Evolutionary conservation across 1,140 invertebrate species (phyloP).

Genomic region (Brachionus rubens): DNA sequence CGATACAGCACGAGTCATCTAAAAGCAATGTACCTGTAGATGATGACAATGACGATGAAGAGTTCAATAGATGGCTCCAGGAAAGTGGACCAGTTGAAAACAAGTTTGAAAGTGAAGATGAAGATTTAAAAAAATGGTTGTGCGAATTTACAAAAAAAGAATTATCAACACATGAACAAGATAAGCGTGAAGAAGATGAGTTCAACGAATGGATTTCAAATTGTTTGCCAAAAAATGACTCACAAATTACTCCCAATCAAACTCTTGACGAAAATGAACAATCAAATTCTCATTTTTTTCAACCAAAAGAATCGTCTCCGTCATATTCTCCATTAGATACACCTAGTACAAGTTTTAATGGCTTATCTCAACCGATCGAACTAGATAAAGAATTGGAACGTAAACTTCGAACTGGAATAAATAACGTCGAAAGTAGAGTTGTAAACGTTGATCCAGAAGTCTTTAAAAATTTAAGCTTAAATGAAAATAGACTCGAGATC

Average conservation of each 20-base stretch:
- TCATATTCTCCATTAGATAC: conserved; percentile 16
- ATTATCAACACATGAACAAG: neutral
- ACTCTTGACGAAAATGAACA: too few relatives aligned
- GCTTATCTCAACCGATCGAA: neutral
- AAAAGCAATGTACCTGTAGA: too few relatives aligned
- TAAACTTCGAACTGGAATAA: neutral
- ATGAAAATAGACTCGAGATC: conserved; percentile 11
- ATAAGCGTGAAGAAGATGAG: neutral
- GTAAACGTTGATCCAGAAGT: neutral
- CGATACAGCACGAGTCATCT: too few relatives aligned
- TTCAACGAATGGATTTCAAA: conserved; percentile 16
- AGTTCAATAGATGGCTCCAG: too few relatives aligned
- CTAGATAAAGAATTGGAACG: neutral
- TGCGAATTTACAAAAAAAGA: too few relatives aligned
- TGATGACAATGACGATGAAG: too few relatives aligned
- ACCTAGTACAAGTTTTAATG: too few relatives aligned
- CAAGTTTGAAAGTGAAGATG: too few relatives aligned
- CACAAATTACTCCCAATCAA: too few relatives aligned
- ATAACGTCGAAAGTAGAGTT: neutral
- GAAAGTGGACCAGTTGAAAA: too few relatives aligned
- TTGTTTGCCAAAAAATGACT: too few relatives aligned
- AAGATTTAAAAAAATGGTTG: too few relatives aligned
- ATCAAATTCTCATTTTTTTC: neutral
- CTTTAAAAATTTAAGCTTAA: neutral
- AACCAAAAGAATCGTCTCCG: neutral